Evolutionary conservation across 2,888 invertebrate genomes (phyloP), one percentile per base, ranked within the genome.

Genomic region (Oligia fasciuncula): DNA sequence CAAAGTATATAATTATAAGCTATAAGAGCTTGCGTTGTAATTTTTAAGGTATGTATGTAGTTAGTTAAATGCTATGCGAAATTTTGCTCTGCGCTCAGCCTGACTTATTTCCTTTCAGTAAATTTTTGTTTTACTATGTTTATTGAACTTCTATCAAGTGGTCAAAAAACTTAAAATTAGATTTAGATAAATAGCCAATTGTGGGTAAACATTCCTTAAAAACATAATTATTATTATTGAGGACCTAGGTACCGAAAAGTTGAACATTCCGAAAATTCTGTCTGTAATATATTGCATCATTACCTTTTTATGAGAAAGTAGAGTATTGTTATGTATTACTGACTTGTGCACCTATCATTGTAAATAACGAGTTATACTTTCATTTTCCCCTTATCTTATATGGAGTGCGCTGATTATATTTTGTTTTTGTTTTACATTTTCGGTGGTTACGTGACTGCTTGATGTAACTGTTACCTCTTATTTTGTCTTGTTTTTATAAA

Each of bases 341-440:
- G 46, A 68, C 57, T 63, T 46, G 66, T 51, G 69, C 76, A 74
- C 74, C 76, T 72, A 73, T 75, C 46, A 80, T 77, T 80, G 73
- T 77, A 72, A 79, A 63, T 83, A 84, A 84, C 83, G 69, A 83
- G 86, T 77, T 77, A 65, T 66, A 89, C 89, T 89, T 89, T 89
- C 89, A 76, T 83, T 89, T 84, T 80, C 82, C 76, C 70, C 82
- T 83, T 85, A 85, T 79, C 81, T 76, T 86, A 78, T 67, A 79
- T 86, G 85, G 70, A 83, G 78, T 77, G 77, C 74, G 77, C 80
- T 82, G 79, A 77, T 85, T 79, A 73, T 67, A 54, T 80, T 80
- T 80, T 74, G 51, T 81, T 84, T 78, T 79, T 73, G 51, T 84
- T 75, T 77, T 75, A 62, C 69, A 67, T 79, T 85, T 77, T 73